phyloP scores from a whole-genome alignment of 2,797 vertebrate species.

The Uromys caudimaculatus region DNA sequence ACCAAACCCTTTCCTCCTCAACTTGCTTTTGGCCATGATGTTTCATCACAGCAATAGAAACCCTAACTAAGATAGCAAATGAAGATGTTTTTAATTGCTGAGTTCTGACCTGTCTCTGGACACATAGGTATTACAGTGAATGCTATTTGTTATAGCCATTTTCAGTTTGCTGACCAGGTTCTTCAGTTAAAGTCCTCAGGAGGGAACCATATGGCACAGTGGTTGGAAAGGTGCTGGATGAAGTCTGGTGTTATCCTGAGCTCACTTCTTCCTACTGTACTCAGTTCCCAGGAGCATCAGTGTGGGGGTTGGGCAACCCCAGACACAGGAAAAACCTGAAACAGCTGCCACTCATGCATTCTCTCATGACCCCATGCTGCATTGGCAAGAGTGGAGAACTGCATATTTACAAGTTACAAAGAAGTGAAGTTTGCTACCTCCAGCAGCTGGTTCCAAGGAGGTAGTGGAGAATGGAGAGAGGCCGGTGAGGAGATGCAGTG shows the following conservation, averaged over 20 bases:
- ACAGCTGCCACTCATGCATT: fast-evolving
- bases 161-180: not conserved
- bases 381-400: not conserved
- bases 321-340: not conserved
- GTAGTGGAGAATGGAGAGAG: too few relatives aligned
- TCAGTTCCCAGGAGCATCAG: not conserved
- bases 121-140: not conserved
- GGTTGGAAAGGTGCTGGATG: not conserved
- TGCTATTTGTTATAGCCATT: fast-evolving
- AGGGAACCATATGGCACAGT: fast-evolving
- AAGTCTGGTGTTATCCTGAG: too few relatives aligned
- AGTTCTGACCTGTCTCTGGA: not conserved
- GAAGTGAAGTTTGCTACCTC: too few relatives aligned
- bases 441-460: not conserved
- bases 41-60: not conserved
- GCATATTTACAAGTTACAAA: fast-evolving
- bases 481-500: not conserved
- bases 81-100: not conserved
- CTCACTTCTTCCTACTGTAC: not conserved
- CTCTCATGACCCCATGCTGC: not conserved
- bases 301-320: too few relatives aligned
- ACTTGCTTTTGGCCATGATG: not conserved
- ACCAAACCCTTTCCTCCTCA: not conserved
- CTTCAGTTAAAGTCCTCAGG: not conserved
- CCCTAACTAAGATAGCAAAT: not conserved